These are phyloP conservation scores for Dreissena polymorpha DNA, from an alignment of 1,140 invertebrate species.

Conservation along the genomic window DNA sequence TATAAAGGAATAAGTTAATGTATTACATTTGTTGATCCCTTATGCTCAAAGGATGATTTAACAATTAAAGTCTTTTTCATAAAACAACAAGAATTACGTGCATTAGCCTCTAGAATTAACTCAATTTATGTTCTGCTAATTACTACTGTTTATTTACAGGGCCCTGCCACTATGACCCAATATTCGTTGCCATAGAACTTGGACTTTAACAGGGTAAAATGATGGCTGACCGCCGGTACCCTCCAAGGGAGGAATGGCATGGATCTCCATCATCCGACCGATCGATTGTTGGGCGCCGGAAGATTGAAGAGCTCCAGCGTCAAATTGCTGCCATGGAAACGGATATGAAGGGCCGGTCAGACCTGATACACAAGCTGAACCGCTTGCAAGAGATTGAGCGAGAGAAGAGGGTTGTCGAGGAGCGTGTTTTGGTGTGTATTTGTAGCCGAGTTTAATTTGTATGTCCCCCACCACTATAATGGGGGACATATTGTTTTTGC, in stretches of 20 bases:
- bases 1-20: too few species aligned
- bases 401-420: slow-evolving; percentile 31
- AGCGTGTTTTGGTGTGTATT: slow-evolving; percentile 45
- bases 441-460: background rate
- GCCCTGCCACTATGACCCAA: too few species aligned
- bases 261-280: background rate
- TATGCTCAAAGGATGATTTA: background rate
- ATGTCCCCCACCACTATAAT: too few species aligned
- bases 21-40: background rate
- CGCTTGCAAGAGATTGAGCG: slow-evolving; percentile 25
- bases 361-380: slow-evolving; percentile 25
- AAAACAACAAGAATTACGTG: too few species aligned
- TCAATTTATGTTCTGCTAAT: background rate
- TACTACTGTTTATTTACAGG: background rate
- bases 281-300: slow-evolving; percentile 21
- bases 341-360: slow-evolving; percentile 14
- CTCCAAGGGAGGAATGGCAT: slow-evolving; percentile 25
- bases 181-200: background rate
- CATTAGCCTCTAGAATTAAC: background rate
- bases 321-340: slow-evolving; percentile 36
- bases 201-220: background rate
- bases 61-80: background rate
- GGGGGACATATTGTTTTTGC: too few species aligned
- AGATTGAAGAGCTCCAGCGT: slow-evolving; percentile 30
- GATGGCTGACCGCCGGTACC: slow-evolving; percentile 4